A percentile compares a stretch with the other conserved stretches of the same genome.
These are phyloP conservation scores for Cotesia vestalis DNA, from an alignment of 1,140 invertebrate genomes.

Conservation along the genomic window DNA sequence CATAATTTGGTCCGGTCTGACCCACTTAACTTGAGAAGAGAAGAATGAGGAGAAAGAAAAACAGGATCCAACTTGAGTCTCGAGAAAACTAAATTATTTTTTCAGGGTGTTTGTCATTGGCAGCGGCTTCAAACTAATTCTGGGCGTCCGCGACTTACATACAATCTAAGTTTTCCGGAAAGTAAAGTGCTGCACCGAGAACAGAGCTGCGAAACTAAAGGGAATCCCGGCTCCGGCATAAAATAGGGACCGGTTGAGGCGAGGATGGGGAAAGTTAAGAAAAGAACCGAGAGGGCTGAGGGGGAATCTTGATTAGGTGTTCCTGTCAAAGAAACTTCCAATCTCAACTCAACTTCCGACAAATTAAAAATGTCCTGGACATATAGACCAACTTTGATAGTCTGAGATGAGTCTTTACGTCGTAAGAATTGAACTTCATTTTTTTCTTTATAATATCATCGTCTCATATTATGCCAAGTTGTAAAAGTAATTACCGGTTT, in stretches of 20 bases:
- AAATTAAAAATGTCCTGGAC: conserved; percentile 21
- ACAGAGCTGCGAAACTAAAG: conserved; percentile 15
- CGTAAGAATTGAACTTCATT: too few species aligned
- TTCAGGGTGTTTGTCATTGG: too few species aligned
- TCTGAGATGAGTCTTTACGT: too few species aligned
- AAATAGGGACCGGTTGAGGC: not conserved
- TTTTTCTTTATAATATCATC: too few species aligned
- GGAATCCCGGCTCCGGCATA: not conserved
- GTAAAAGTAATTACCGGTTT: too few species aligned
- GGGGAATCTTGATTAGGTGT: conserved; percentile 48
- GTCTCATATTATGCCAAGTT: too few species aligned
- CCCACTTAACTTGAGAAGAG: too few species aligned
- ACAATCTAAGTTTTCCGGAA: conserved; percentile 44
- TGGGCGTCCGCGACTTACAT: conserved; percentile 9
- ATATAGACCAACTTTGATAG: too few species aligned
- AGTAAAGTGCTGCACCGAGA: conserved; percentile 14
- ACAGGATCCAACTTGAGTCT: too few species aligned
- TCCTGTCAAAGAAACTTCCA: conserved; percentile 45
- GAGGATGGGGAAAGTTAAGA: conserved; percentile 26
- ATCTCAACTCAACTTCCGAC: conserved; percentile 4
- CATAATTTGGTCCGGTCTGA: too few species aligned
- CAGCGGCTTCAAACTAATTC: conserved; percentile 5
- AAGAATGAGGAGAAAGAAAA: too few species aligned
- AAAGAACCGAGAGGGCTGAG: conserved; percentile 38
- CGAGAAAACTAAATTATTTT: too few species aligned